Conservation (phyloP, 2,113 vertebrate species). For the Jacana jacana region DNA sequence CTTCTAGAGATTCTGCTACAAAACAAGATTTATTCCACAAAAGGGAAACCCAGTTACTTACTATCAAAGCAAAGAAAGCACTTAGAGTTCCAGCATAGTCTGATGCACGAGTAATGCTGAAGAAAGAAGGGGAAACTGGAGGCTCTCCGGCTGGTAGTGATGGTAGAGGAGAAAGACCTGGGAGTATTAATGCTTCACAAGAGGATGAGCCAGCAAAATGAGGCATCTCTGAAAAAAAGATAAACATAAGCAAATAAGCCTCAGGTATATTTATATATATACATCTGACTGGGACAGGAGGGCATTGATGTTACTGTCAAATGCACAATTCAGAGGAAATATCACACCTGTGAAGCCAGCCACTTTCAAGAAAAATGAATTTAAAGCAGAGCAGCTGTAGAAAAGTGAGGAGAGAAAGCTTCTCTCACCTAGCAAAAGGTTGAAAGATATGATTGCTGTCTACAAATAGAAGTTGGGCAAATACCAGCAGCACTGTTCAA, state of each 20-base stretch:
- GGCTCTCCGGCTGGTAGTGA: background rate
- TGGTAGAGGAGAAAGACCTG: background rate
- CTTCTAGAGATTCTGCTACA: background rate
- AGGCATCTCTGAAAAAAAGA: background rate
- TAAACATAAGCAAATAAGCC: background rate
- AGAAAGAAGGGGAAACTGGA: background rate
- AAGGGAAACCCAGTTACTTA: background rate
- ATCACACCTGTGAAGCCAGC: background rate
- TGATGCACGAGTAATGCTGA: background rate
- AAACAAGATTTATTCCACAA: background rate
- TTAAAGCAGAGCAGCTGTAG: background rate
- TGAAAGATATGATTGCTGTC: background rate
- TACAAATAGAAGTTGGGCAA: background rate
- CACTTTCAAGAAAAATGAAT: background rate
- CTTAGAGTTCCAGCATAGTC: background rate
- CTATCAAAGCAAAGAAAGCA: background rate
- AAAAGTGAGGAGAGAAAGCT: background rate
- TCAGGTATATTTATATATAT: background rate
- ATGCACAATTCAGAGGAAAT: background rate
- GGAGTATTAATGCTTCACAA: background rate
- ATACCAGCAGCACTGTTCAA: background rate
- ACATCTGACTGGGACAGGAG: background rate
- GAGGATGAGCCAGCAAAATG: background rate
- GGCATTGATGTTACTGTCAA: background rate
- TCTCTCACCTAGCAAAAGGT: background rate